Percentiles rank a stretch among this genome's conserved stretches.
Conservation (phyloP, 2,113 vertebrate genomes). For the Choloepus hoffmanni region DNA sequence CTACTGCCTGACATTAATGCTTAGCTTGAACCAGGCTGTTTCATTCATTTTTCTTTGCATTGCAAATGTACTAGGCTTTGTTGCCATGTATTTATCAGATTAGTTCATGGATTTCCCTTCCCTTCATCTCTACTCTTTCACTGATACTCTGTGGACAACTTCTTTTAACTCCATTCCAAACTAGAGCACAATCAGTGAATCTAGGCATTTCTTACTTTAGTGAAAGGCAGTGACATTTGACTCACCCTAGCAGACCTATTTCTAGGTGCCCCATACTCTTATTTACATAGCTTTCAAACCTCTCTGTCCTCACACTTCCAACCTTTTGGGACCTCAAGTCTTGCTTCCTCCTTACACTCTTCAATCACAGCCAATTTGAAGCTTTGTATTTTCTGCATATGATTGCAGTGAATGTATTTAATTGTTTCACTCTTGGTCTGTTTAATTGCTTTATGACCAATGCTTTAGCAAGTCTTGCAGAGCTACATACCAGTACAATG, state of each 20-base stretch:
- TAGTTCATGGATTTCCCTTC: conserved; percentile 7
- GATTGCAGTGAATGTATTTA: not conserved
- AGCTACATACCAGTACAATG: not conserved
- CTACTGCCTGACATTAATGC: not conserved
- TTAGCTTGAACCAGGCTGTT: not conserved
- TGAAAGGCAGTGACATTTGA: conserved; percentile 43
- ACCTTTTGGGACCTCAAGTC: not conserved
- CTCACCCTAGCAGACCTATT: conserved; percentile 10
- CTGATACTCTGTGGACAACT: not conserved
- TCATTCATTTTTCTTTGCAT: not conserved
- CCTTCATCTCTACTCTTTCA: not conserved
- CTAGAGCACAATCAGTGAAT: conserved; percentile 46
- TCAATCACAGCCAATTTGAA: not conserved
- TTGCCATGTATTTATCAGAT: conserved; percentile 30
- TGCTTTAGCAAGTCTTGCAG: not conserved
- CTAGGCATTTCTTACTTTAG: conserved; percentile 37
- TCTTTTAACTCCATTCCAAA: not conserved
- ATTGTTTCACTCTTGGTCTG: not conserved
- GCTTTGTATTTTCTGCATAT: not conserved
- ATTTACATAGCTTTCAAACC: conserved; percentile 54
- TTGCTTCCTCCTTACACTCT: not conserved
- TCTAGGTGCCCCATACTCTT: not conserved
- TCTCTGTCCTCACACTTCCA: not conserved
- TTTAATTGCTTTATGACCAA: conserved; percentile 45
- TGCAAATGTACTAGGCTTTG: not conserved